A percentile compares a stretch with the other conserved stretches of the same genome.
phyloP scores from a whole-genome alignment of 2,797 vertebrate species.

The Threskiornis aethiopicus region DNA sequence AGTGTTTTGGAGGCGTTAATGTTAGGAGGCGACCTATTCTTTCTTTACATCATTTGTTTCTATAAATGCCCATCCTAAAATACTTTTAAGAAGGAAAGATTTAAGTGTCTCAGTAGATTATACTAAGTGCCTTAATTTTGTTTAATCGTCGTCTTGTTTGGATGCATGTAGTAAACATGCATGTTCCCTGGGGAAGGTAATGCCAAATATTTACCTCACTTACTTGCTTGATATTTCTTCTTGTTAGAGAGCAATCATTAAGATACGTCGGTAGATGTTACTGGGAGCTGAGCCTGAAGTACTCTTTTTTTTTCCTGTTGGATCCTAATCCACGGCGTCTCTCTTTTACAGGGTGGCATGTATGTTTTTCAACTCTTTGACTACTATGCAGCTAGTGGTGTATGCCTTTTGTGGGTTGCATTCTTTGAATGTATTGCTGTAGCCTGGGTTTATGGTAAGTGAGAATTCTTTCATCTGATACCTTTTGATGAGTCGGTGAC shows the following conservation, averaged over 20 bases:
- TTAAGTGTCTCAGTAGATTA: not conserved
- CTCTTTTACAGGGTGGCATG: constrained; percentile 91
- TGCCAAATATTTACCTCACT: constrained; percentile 18
- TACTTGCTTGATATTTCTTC: not conserved
- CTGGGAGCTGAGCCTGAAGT: not conserved
- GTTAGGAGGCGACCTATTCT: not conserved
- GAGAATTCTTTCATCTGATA: not conserved
- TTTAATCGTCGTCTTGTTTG: not conserved
- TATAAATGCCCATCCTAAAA: constrained; percentile 9
- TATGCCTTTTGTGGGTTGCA: constrained; percentile 99
- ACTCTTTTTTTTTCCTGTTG: not conserved
- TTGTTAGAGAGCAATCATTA: not conserved
- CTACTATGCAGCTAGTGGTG: constrained; percentile 99
- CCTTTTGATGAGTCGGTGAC: not conserved
- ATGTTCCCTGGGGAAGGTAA: not conserved
- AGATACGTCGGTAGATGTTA: not conserved
- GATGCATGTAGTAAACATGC: constrained; percentile 28
- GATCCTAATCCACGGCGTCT: not conserved
- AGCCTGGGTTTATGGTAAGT: constrained; percentile 99
- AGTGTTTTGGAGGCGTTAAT: not conserved
- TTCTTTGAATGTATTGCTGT: constrained; percentile 99
- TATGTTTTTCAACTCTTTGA: constrained; percentile 99
- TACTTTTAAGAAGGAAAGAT: not conserved
- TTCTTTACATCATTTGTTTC: not conserved
- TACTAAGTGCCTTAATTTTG: constrained; percentile 35